Percentiles rank a stretch among this genome's conserved stretches.
phyloP scores from a whole-genome alignment of 1,140 invertebrate genomes.

The Agraylea sexmaculata region DNA sequence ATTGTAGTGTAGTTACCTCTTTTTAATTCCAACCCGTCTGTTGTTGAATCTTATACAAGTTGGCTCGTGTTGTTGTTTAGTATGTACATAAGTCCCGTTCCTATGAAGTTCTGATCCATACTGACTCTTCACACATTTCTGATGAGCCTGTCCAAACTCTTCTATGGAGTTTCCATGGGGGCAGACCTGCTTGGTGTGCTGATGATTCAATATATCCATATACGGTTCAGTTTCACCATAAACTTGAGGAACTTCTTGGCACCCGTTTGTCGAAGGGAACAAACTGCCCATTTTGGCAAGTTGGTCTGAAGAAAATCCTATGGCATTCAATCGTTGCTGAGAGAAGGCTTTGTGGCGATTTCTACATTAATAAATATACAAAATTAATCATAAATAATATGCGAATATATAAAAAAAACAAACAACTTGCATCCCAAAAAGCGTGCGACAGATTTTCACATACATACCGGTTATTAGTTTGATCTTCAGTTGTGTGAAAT shows the following conservation, averaged over 20 bases:
- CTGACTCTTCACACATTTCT: conserved; percentile 37
- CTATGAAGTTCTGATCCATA: conserved; percentile 23
- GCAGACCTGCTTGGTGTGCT: conserved; percentile 31
- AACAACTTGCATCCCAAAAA: too few relatives aligned
- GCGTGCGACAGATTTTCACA: too few relatives aligned
- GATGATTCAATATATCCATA: conserved; percentile 34
- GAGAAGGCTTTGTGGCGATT: conserved; percentile 40
- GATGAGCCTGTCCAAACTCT: conserved; percentile 39
- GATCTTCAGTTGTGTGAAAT: too few relatives aligned
- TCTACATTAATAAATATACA: too few relatives aligned
- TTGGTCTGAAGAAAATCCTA: conserved; percentile 39
- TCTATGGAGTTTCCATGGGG: conserved; percentile 36
- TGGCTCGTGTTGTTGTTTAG: conserved; percentile 32
- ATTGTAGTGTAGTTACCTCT: too few relatives aligned
- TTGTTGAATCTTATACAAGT: conserved; percentile 39
- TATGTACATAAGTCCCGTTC: conserved; percentile 22
- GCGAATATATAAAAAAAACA: too few relatives aligned
- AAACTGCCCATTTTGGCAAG: conserved; percentile 37
- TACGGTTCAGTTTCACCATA: conserved; percentile 38
- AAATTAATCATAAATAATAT: too few relatives aligned
- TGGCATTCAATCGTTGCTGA: conserved; percentile 34
- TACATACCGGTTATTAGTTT: too few relatives aligned
- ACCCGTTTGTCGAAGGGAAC: conserved; percentile 37
- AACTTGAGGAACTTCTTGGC: conserved; percentile 36
- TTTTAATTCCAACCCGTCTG: conserved; percentile 28